Conservation (phyloP, 2,888 invertebrate species). For the Cerceris ruficornis region DNA sequence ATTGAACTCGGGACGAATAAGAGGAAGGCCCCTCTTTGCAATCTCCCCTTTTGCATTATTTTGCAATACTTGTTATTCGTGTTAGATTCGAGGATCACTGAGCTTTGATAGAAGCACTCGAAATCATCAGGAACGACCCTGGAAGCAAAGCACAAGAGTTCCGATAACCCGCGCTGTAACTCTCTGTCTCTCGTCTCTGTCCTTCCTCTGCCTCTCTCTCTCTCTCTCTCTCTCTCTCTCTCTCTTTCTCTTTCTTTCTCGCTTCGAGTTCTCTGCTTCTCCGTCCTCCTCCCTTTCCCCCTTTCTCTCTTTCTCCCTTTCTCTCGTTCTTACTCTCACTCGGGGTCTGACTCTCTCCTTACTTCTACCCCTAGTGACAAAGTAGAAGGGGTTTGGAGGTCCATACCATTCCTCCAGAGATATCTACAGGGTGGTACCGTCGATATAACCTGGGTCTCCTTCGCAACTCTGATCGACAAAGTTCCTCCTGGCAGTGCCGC, state of each 20-base stretch:
- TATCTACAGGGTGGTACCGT: constrained; percentile 50
- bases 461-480: constrained; percentile 74
- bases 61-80: background rate
- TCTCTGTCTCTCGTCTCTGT: background rate
- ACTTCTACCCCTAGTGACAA: background rate
- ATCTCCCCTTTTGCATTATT: constrained; percentile 2
- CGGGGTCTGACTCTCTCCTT: background rate
- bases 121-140: constrained; percentile 1
- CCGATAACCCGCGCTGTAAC: background rate
- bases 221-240: constrained; percentile 2
- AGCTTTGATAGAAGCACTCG: no score
- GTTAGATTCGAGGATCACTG: background rate
- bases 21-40: background rate
- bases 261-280: background rate
- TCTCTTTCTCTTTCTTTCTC: constrained; percentile 11
- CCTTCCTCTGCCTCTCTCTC: constrained; percentile 1
- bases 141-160: background rate
- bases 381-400: constrained; percentile 24
- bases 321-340: background rate
- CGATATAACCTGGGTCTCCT: constrained; percentile 65
- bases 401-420: constrained; percentile 49
- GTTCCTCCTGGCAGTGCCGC: constrained; percentile 64
- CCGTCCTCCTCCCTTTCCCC: background rate
- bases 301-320: constrained; percentile 12
- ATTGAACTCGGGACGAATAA: constrained; percentile 36